Percentiles rank a stretch among this genome's conserved stretches.
Conservation (phyloP, 64 coral and sea anemone species). For the Pocillopora damicornis region DNA sequence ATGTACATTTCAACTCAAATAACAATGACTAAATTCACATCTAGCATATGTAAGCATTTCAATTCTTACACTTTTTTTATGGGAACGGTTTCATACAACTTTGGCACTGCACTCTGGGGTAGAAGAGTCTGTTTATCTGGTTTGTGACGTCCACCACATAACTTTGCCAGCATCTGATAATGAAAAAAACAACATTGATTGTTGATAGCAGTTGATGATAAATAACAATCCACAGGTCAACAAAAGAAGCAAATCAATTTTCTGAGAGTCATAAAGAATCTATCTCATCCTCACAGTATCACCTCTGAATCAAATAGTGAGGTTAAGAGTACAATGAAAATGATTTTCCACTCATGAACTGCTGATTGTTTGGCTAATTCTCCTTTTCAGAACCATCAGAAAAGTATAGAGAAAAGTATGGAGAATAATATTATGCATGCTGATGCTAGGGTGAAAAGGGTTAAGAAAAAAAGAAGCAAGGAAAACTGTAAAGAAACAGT, state of each 20-base stretch:
- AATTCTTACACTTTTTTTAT: slow-evolving; percentile 88
- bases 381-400: no score
- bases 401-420: no score
- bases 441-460: no score
- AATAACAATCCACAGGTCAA: neutral
- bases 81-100: slow-evolving; percentile 73
- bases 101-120: slow-evolving; percentile 41
- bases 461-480: no score
- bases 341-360: no score
- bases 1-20: no score
- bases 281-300: no score
- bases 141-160: slow-evolving; percentile 81
- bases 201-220: neutral
- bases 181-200: neutral
- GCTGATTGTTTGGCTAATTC: no score
- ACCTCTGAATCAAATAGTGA: no score
- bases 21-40: neutral
- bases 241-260: neutral
- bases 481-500: no score
- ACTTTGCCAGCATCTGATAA: slow-evolving; percentile 84
- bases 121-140: slow-evolving; percentile 90
- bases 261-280: neutral
- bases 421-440: no score
- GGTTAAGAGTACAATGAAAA: no score
- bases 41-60: neutral